Evolutionary conservation across 2,797 vertebrate species (phyloP).

Genomic region (Discoglossus pictus): DNA sequence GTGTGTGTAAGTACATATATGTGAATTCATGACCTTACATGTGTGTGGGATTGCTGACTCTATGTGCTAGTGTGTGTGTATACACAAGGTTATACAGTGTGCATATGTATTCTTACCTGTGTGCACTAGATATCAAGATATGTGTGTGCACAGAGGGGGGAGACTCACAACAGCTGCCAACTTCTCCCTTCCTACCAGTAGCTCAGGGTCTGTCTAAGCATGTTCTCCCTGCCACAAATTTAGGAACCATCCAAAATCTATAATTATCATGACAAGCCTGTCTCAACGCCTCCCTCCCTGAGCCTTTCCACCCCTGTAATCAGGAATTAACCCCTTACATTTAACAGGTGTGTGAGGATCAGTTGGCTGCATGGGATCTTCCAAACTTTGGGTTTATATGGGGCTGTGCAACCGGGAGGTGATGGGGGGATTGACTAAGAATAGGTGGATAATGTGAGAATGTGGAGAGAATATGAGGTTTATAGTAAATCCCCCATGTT

Average conservation of each 20-base stretch:
- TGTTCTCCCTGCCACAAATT: conserved; percentile 50
- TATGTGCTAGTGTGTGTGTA: not conserved
- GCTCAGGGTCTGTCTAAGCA: conserved; percentile 49
- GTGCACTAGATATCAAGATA: too few relatives aligned
- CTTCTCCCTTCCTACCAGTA: conserved; percentile 40
- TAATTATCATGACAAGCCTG: conserved; percentile 53
- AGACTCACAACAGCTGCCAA: conserved; percentile 39
- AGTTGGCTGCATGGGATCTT: not conserved
- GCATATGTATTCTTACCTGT: not conserved
- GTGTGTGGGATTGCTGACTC: not conserved
- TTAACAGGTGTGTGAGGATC: conserved; percentile 32
- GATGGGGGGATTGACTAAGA: too few relatives aligned
- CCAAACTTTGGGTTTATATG: too few relatives aligned
- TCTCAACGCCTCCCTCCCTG: conserved; percentile 45
- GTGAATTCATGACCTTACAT: not conserved
- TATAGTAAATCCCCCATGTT: too few relatives aligned
- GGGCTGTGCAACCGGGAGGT: too few relatives aligned
- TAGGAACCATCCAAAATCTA: conserved; percentile 52
- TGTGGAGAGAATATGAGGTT: too few relatives aligned
- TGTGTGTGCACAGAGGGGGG: conserved; percentile 14
- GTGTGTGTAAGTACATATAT: conserved; percentile 2
- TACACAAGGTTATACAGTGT: not conserved
- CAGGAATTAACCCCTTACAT: conserved; percentile 36
- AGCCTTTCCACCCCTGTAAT: conserved; percentile 43
- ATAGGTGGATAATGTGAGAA: too few relatives aligned